Evolutionary conservation across 2,113 vertebrate species (phyloP), one percentile per base, ranked within the genome.

Genomic region (Hippolais icterina): DNA sequence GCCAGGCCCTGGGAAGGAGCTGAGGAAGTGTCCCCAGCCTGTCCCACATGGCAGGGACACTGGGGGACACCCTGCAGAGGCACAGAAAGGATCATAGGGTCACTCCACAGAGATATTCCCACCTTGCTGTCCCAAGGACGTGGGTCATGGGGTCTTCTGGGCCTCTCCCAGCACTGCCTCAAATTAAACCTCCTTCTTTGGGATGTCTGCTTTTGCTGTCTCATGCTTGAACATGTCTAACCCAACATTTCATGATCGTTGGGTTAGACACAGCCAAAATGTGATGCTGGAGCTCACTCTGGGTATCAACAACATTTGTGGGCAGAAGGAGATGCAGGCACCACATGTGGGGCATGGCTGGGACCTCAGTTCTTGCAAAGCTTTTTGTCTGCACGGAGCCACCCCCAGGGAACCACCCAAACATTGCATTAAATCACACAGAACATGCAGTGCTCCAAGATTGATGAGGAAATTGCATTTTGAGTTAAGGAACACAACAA

Each of bases 221-320:
- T 27, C 17, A 17, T 17, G 9, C 33, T 65, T 18, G 52, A 50
- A 14, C 21, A 4, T 39, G n/a, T n/a, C n/a, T n/a, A n/a, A n/a
- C n/a, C n/a, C n/a, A 50, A 14, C 21, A 4, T 39, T 33, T 44
- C 19, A 0, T 6, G 8, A 13, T 3, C 0, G 10, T 8, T 46
- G 68, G 59, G n/a, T 60, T 24, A 9, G 53, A 33, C 33, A 9
- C 19, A 14, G 27, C 15, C 63, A 6, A 19, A 44, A 20, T 1
- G 11, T 1, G 11, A 20, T 9, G 69, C 63, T 47, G 39, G 76
- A n/a, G 37, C 49, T 76, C 1, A 0, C 6, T 5, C 18, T 15
- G 75, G 29, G 27, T 25, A 5, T 5, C 1, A 0, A 5, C 35
- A 22, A 1, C 2, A 0, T 31, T 8, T 16, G 24, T n/a, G 41